These are phyloP conservation scores for Gila orcuttii DNA, from an alignment of 2,113 vertebrate genomes.

Conservation along the genomic window DNA sequence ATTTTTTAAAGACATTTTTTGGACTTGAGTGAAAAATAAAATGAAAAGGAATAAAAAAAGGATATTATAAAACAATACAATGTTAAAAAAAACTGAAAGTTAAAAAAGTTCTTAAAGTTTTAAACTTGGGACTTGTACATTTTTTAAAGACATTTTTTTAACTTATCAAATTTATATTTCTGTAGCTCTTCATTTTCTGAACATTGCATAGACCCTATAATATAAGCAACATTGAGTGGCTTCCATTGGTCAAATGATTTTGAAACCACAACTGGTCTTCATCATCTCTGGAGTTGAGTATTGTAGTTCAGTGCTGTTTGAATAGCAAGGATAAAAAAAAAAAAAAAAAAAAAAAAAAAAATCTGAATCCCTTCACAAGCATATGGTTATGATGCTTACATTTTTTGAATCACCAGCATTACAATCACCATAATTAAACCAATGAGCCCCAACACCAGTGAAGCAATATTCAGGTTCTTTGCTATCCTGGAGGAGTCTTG, in stretches of 20 bases:
- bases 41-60: no score
- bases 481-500: constrained; percentile 47
- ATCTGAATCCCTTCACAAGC: background rate
- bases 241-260: background rate
- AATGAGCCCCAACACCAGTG: constrained; percentile 48
- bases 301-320: background rate
- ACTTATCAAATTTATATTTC: background rate
- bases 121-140: no score
- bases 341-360: background rate
- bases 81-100: no score
- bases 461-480: constrained; percentile 54
- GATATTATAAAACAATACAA: no score
- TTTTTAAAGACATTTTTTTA: background rate
- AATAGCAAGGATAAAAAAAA: background rate
- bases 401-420: fast-evolving
- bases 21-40: no score
- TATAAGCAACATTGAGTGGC: background rate
- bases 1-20: no score
- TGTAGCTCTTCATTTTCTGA: background rate
- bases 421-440: background rate
- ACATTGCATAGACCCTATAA: background rate
- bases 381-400: background rate
- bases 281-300: background rate
- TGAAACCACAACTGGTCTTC: background rate
- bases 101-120: no score